Evolutionary conservation across 2,797 vertebrate genomes (phyloP).

Genomic region (Silurus aristotelis): DNA sequence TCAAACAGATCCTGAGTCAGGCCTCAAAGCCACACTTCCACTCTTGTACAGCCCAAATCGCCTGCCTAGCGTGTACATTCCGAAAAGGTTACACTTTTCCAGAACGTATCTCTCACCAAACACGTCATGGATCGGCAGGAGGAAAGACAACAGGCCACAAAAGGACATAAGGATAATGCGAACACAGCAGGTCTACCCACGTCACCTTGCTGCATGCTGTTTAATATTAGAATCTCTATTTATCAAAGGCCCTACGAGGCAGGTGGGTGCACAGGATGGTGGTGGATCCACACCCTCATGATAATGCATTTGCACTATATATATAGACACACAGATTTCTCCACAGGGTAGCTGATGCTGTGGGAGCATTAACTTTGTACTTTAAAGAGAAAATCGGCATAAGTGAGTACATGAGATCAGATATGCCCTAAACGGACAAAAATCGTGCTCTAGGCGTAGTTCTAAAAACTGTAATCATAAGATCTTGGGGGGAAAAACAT

Average conservation of each 20-base stretch:
- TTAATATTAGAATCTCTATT: constrained; percentile 31
- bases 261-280: background rate
- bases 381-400: constrained; percentile 42
- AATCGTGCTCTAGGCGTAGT: background rate
- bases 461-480: background rate
- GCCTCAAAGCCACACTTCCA: background rate
- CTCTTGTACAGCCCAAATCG: background rate
- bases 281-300: constrained; percentile 30
- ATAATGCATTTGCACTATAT: constrained; percentile 26
- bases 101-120: constrained; percentile 9
- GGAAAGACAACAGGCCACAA: constrained; percentile 28
- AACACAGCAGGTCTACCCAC: constrained; percentile 13
- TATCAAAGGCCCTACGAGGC: constrained; percentile 22
- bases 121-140: constrained; percentile 40
- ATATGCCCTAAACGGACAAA: background rate
- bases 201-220: constrained; percentile 28
- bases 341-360: constrained; percentile 17
- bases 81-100: constrained; percentile 34
- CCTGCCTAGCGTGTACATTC: background rate
- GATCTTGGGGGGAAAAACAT: background rate
- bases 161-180: constrained; percentile 39
- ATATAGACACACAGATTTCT: constrained; percentile 2
- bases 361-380: constrained; percentile 9
- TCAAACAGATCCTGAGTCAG: background rate
- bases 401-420: constrained; percentile 37